A percentile compares a stretch with the other conserved stretches of the same genome.
Evolutionary conservation across 2,113 vertebrate species (phyloP).

Genomic region (Seriola quinqueradiata): DNA sequence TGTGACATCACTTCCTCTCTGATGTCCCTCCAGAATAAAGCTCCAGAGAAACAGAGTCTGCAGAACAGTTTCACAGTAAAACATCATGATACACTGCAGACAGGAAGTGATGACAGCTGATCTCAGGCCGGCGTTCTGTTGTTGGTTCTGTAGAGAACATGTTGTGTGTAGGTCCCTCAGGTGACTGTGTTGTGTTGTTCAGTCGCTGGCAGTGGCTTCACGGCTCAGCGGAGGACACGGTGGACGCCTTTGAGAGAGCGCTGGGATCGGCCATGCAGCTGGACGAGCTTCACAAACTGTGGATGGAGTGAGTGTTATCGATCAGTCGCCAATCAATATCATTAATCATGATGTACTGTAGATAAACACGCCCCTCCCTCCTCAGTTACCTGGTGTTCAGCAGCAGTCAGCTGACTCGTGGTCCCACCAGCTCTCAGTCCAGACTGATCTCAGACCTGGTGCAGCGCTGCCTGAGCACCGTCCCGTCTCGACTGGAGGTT

Average conservation of each 20-base stretch:
- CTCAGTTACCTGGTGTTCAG: constrained; percentile 69
- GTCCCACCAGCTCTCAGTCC: constrained; percentile 83
- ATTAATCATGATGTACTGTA: too few relatives aligned
- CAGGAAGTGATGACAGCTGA: too few relatives aligned
- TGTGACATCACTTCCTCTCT: too few relatives aligned
- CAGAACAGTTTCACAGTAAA: too few relatives aligned
- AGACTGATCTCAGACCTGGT: constrained; percentile 92
- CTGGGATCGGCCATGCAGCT: constrained; percentile 89
- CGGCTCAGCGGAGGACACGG: constrained; percentile 84
- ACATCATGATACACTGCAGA: too few relatives aligned
- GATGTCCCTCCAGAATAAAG: too few relatives aligned
- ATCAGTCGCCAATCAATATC: too few relatives aligned
- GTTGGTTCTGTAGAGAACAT: background rate
- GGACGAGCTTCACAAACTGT: constrained; percentile 91
- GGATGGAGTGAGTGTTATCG: constrained; percentile 92
- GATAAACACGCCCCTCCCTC: background rate
- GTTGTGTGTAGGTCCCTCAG: too few relatives aligned
- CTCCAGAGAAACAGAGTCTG: too few relatives aligned
- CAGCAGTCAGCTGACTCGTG: constrained; percentile 87
- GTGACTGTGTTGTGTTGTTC: background rate
- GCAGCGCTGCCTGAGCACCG: constrained; percentile 93
- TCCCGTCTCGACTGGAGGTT: constrained; percentile 90
- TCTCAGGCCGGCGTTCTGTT: too few relatives aligned
- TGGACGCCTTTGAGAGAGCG: constrained; percentile 93
- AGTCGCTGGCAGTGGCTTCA: constrained; percentile 94